phyloP scores from a whole-genome alignment of 2,888 invertebrate species.

The Encarsia formosa region DNA sequence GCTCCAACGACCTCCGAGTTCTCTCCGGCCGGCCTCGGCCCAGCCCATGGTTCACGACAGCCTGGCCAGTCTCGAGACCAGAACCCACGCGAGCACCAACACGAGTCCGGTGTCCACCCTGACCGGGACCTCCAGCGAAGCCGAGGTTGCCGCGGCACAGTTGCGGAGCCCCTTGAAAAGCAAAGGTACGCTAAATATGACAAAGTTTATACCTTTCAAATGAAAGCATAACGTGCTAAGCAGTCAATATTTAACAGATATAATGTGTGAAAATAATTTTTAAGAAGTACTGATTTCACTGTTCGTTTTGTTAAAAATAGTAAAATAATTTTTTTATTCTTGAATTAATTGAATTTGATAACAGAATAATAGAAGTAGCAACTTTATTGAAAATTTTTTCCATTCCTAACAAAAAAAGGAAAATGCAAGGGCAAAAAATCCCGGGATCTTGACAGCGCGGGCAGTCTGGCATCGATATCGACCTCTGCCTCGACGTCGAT shows the following conservation, averaged over 20 bases:
- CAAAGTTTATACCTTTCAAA: too few species aligned
- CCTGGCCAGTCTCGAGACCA: constrained; percentile 54
- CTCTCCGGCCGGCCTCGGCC: constrained; percentile 29
- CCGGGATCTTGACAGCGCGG: constrained; percentile 62
- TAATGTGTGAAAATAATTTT: too few species aligned
- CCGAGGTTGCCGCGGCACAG: constrained; percentile 60
- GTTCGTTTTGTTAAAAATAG: too few species aligned
- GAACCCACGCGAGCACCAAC: constrained; percentile 64
- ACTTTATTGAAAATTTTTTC: too few species aligned
- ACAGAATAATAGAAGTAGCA: too few species aligned
- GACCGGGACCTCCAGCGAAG: constrained; percentile 69
- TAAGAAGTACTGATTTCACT: too few species aligned
- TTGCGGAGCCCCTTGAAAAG: constrained; percentile 47
- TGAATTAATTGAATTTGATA: too few species aligned
- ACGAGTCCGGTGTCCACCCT: constrained; percentile 87
- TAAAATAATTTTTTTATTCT: too few species aligned
- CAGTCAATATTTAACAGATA: too few species aligned
- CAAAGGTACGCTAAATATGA: too few species aligned
- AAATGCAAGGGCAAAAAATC: constrained; percentile 41
- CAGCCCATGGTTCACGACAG: constrained; percentile 26
- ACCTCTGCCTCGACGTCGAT: constrained; percentile 48
- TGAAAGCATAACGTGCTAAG: too few species aligned
- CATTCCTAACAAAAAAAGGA: too few species aligned
- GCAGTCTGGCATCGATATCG: constrained; percentile 58
- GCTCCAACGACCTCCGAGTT: constrained; percentile 20